A percentile compares a stretch with the other conserved stretches of the same genome.
These are phyloP conservation scores for Burhinus oedicnemus DNA, from an alignment of 2,113 vertebrate genomes.

Conservation along the genomic window DNA sequence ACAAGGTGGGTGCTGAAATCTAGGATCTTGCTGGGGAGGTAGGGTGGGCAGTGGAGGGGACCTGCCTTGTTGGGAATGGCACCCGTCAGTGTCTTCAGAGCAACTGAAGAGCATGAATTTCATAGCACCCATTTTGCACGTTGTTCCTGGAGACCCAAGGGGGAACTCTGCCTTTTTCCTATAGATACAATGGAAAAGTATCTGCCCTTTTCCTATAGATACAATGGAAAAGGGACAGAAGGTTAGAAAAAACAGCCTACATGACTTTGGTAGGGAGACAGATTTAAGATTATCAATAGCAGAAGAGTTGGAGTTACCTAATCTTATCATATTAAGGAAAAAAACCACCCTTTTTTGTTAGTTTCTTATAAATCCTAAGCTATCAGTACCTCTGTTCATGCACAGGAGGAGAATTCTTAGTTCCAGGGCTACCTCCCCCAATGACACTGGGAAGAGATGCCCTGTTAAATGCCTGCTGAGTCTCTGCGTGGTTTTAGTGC, in stretches of 20 bases:
- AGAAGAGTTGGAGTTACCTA: neutral
- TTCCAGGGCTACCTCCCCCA: neutral
- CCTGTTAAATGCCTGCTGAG: neutral
- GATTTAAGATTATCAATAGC: neutral
- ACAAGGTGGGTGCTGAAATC: neutral
- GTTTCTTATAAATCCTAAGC: neutral
- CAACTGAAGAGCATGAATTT: neutral
- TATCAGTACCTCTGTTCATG: neutral
- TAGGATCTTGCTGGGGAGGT: neutral
- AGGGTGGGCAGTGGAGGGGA: neutral
- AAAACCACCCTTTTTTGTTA: neutral
- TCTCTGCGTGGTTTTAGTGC: neutral
- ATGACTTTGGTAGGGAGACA: neutral
- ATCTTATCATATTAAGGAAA: neutral
- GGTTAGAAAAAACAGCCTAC: neutral
- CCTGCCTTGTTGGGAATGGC: neutral
- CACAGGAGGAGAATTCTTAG: neutral
- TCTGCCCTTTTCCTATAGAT: neutral
- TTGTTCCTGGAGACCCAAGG: neutral
- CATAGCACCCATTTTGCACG: neutral
- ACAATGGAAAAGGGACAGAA: neutral
- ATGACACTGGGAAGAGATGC: neutral
- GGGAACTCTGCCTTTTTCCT: neutral
- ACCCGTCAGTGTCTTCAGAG: neutral
- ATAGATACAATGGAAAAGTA: neutral